Base-by-base conservation (phyloP, 2,888 invertebrate species). In the Syrista parreyssii region DNA sequence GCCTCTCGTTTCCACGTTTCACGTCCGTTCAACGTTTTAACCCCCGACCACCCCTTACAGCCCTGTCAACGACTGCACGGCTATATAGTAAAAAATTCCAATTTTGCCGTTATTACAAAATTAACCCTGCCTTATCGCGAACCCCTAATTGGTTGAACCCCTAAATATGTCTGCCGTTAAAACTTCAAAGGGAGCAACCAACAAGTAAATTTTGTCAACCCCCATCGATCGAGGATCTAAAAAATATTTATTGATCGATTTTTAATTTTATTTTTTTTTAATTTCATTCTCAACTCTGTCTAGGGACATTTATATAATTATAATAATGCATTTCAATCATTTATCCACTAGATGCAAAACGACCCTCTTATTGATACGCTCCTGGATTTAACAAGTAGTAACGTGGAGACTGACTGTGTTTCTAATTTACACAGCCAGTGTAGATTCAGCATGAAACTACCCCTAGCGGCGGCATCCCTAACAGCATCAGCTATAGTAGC, bases 391-490 rank as follows among this genome's bases (percentile, higher is more conserved):
- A 12, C 71, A 31, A 71, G 32, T 15, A 71, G 3, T 68, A 68
- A 68, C 68, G 30, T 1, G 71, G 1, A 71, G 33, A 33, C 33
- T 23, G 71, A 12, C 71, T n/a, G 71, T 32, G 31, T 71, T 15
- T n/a, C 31, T 71, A 71, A 71, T 71, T 71, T 71, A 71, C 71
- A 71, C 71, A 71, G 71, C 31, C 31, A 33, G 32, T 15, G 31
- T 33, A 71, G 31, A 32, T 31, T 33, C 71, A 33, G 71, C 71
- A 71, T 11, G 55, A 55, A 55, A 55, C 55, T 23, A 55, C 71
- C 71, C 71, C 71, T 31, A 71, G 71, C 23, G 31, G 4, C 71
- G 12, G 71, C 31, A 33, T 33, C 71, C 71, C 71, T 55, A 55
- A 55, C 55, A 55, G 55, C 9, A 55, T 15, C 40, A 40, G 36